Conservation (phyloP, 1,140 invertebrate species). For the Meteorus sp. region DNA sequence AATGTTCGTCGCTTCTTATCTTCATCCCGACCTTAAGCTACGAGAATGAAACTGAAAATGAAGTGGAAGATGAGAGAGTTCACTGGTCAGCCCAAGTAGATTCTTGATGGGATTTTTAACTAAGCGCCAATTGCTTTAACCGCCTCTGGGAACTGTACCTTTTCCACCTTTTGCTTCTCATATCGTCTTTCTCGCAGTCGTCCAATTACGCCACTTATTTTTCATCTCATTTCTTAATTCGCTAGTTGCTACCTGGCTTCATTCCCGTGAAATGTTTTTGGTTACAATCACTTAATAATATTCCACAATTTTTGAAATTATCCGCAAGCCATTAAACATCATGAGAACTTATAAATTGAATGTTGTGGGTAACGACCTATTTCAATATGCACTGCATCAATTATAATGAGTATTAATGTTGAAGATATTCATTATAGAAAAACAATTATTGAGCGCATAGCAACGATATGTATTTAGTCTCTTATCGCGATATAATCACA, state of each 20-base stretch:
- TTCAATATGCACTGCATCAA: not conserved
- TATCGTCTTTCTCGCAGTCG: not conserved
- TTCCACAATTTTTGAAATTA: too few species aligned
- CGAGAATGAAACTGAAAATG: too few species aligned
- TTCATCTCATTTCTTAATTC: constrained; percentile 12
- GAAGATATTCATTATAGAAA: too few species aligned
- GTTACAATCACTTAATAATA: too few species aligned
- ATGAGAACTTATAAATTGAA: too few species aligned
- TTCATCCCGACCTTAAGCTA: too few species aligned
- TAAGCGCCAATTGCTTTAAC: constrained; percentile 57
- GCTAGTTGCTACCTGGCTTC: not conserved
- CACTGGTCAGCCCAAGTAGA: constrained; percentile 45
- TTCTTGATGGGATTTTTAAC: constrained; percentile 60
- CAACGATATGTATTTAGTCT: not conserved
- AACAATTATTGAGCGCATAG: too few species aligned
- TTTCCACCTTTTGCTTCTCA: constrained; percentile 18
- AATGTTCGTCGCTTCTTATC: too few species aligned
- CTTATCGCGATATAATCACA: constrained; percentile 1
- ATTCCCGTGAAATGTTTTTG: too few species aligned
- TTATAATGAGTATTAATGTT: too few species aligned
- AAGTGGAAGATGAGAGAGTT: constrained; percentile 24
- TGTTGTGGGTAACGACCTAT: too few species aligned
- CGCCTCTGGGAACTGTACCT: constrained; percentile 37
- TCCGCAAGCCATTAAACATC: too few species aligned
- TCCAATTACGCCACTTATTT: not conserved